phyloP scores from a whole-genome alignment of 2,797 vertebrate species.

The Silurus lanzhouensis region DNA sequence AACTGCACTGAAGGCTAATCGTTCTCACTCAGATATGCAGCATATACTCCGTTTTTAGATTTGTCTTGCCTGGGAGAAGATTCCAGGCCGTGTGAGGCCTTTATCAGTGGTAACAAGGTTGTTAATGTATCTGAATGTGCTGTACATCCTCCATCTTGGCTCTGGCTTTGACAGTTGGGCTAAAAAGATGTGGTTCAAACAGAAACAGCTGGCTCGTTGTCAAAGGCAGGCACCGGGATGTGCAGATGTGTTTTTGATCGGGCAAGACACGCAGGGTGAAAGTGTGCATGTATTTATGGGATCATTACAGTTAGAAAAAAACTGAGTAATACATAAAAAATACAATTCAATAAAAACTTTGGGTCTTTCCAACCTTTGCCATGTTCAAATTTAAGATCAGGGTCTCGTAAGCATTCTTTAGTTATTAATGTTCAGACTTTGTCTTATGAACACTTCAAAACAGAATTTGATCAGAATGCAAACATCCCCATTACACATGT shows the following conservation, averaged over 20 bases:
- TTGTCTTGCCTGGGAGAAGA: slow-evolving; percentile 62
- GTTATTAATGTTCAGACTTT: neutral
- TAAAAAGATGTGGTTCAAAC: slow-evolving; percentile 43
- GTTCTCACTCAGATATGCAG: slow-evolving; percentile 80
- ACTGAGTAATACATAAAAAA: too few species aligned
- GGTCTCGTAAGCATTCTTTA: neutral
- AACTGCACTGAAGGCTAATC: slow-evolving; percentile 87
- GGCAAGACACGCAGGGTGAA: neutral
- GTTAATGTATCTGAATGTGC: slow-evolving; percentile 75
- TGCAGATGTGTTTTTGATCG: slow-evolving; percentile 10
- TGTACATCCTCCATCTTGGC: slow-evolving; percentile 58
- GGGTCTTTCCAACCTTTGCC: neutral
- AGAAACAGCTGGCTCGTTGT: slow-evolving; percentile 31
- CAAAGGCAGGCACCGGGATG: slow-evolving; percentile 13
- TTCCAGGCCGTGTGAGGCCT: slow-evolving; percentile 55
- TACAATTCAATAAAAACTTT: too few species aligned
- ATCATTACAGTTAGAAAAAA: neutral
- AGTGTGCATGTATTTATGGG: neutral
- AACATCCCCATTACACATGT: neutral
- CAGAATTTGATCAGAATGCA: neutral
- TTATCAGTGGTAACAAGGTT: slow-evolving; percentile 72
- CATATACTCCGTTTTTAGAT: slow-evolving; percentile 74
- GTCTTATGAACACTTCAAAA: neutral
- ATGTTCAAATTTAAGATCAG: neutral
- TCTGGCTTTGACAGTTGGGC: slow-evolving; percentile 40